These are phyloP conservation scores for Liparis tanakae DNA, from an alignment of 2,797 vertebrate species.

Conservation along the genomic window DNA sequence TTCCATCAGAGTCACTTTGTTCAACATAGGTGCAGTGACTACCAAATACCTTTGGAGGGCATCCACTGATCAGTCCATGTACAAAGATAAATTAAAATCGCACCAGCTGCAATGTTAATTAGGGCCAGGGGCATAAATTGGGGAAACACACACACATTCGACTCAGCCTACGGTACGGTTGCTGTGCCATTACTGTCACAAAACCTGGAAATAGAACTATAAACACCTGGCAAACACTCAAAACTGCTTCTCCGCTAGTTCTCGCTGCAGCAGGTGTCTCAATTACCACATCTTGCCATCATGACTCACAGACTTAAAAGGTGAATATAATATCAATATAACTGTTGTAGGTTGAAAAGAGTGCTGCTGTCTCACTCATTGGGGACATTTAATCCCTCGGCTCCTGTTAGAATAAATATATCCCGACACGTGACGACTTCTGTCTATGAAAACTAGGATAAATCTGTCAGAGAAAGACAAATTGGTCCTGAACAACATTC, in stretches of 20 bases:
- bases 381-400: neutral
- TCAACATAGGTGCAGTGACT: slow-evolving; percentile 16
- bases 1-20: slow-evolving; percentile 24
- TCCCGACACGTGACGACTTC: neutral
- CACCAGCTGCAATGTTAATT: neutral
- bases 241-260: neutral
- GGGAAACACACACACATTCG: neutral
- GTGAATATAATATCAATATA: neutral
- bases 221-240: neutral
- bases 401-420: neutral
- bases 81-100: neutral
- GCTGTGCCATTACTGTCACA: neutral
- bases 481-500: neutral
- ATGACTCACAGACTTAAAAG: neutral
- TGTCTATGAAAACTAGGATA: neutral
- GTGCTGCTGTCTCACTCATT: neutral
- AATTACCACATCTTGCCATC: neutral
- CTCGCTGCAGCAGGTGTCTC: neutral
- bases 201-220: neutral
- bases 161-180: neutral
- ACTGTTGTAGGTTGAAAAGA: neutral
- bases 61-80: slow-evolving; percentile 18
- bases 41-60: slow-evolving; percentile 6
- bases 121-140: neutral
- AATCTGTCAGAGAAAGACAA: neutral